phyloP scores from a whole-genome alignment of 64 coral and sea anemone species.

The Catalaphyllia jardinei region DNA sequence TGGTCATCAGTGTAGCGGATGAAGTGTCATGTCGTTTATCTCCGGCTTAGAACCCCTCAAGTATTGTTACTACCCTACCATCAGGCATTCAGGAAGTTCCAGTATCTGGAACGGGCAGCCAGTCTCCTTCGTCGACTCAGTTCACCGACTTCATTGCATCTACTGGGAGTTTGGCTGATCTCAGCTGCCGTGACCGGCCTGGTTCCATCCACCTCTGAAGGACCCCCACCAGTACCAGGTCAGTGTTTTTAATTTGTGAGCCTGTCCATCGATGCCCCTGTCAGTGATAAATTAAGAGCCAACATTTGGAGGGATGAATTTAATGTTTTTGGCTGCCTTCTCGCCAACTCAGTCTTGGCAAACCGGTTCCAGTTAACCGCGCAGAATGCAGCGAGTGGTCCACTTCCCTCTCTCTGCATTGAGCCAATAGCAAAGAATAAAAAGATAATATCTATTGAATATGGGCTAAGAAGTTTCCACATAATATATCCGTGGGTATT shows the following conservation, averaged over 20 bases:
- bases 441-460: no score
- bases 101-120: background rate
- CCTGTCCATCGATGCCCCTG: background rate
- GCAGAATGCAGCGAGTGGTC: conserved; percentile 7
- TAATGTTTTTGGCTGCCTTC: conserved; percentile 8
- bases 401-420: no score
- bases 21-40: conserved; percentile 9
- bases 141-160: background rate
- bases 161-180: background rate
- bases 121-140: background rate
- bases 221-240: background rate
- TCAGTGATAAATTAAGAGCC: background rate
- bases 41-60: background rate
- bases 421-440: no score
- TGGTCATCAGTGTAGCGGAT: background rate
- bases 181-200: background rate
- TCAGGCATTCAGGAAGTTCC: background rate
- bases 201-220: background rate
- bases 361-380: conserved; percentile 9
- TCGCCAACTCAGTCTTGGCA: conserved; percentile 1
- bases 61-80: background rate
- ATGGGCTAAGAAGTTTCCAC: no score
- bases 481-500: no score
- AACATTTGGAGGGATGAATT: conserved; percentile 15
- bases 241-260: background rate